Conservation (phyloP, 2,797 vertebrate genomes). For the Aphelocoma californica region DNA sequence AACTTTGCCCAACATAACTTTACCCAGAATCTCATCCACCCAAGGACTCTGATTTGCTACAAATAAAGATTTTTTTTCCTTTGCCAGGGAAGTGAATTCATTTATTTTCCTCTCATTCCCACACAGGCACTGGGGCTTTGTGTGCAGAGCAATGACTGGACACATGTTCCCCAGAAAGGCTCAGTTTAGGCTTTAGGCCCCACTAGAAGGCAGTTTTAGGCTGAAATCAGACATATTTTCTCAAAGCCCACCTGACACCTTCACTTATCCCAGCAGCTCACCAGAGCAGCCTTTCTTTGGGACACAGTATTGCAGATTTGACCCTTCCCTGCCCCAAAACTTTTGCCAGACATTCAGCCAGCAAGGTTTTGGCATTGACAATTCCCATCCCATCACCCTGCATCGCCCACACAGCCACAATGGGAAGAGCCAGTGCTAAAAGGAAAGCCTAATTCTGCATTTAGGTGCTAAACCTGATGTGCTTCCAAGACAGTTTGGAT, state of each 20-base stretch:
- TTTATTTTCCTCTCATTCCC: not conserved
- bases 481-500: not conserved
- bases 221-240: not conserved
- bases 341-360: not conserved
- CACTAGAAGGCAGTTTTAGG: not conserved
- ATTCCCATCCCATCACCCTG: not conserved
- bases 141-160: not conserved
- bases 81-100: not conserved
- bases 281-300: not conserved
- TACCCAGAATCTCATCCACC: not conserved
- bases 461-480: not conserved
- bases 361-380: not conserved
- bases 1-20: not conserved
- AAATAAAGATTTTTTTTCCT: not conserved
- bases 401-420: rapidly evolving
- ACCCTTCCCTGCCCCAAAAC: not conserved
- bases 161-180: rapidly evolving
- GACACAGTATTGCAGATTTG: rapidly evolving
- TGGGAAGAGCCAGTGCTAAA: not conserved
- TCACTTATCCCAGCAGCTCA: not conserved
- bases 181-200: not conserved
- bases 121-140: rapidly evolving
- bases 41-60: not conserved
- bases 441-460: not conserved
- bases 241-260: not conserved